Evolutionary conservation across 2,888 invertebrate genomes (phyloP).

Genomic region (Rhagonycha lutea): DNA sequence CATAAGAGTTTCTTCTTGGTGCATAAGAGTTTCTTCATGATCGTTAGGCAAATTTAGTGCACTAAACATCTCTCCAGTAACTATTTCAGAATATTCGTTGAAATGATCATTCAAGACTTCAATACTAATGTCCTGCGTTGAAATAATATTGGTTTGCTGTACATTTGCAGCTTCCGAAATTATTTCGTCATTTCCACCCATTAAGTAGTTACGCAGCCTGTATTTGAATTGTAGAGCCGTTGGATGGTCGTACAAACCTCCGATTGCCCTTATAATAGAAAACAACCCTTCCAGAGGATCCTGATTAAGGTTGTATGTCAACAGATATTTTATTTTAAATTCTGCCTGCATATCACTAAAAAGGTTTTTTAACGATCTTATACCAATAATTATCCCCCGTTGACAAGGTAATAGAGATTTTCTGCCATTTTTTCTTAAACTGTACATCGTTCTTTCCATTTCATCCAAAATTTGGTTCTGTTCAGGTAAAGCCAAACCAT

Average conservation of each 20-base stretch:
- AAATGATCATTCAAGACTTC: background rate
- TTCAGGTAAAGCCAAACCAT: constrained; percentile 15
- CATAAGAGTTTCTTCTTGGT: background rate
- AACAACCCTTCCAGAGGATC: background rate
- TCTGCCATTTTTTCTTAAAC: background rate
- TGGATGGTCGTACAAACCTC: constrained; percentile 30
- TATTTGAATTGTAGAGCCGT: constrained; percentile 33
- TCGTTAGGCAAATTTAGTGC: background rate
- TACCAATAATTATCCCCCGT: constrained; percentile 21
- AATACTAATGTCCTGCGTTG: background rate
- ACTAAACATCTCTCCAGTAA: background rate
- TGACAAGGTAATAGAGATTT: constrained; percentile 26
- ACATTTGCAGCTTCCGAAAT: constrained; percentile 15
- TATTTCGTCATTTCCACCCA: constrained; percentile 22
- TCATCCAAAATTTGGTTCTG: constrained; percentile 19
- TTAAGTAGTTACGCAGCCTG: constrained; percentile 30
- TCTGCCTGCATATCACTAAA: constrained; percentile 8
- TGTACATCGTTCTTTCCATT: constrained; percentile 9
- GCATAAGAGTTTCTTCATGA: background rate
- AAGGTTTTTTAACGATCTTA: constrained; percentile 1
- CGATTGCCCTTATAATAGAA: constrained; percentile 3
- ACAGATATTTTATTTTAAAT: constrained; percentile 11
- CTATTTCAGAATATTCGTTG: background rate
- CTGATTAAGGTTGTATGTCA: constrained; percentile 16
- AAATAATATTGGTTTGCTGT: background rate